Evolutionary conservation across 2,113 vertebrate genomes (phyloP), one percentile per base, ranked within the genome.

Genomic region (Pangasianodon hypophthalmus): DNA sequence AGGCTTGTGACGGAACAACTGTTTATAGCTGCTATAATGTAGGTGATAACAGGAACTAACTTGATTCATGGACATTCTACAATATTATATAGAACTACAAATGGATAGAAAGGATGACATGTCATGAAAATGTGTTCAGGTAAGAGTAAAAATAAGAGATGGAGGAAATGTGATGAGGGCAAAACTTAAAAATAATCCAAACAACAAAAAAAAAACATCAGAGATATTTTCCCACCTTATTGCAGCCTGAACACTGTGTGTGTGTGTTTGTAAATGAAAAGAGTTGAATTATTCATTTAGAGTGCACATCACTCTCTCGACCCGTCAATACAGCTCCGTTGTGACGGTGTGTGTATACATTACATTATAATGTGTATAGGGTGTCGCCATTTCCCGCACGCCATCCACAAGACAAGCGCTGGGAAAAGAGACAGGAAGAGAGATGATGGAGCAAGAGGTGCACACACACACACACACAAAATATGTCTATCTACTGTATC

Each of bases 281-380:
- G 67, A 89, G 60, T 83, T 96, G 92, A 96, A 96, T 96, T 95
- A 96, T 92, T 95, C 93, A 95, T 95, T 89, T 46, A 91, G 94
- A 79, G 92, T 91, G 91, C 85, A 93, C 95, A 95, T 95, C 91
- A 93, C 89, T 88, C 94, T 88, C 87, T 90, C 67, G 92, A 92
- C 89, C 91, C 90, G 90, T 96, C 94, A 94, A 96, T 96, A 95
- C 88, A 88, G 14, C 89, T 93, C 93, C 92, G 93, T 96, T 95
- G 92, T 91, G 92, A 90, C 3, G 50, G 50, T 60, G 88, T 83
- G 93, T 95, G 94, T 94, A 95, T 95, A 95, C 93, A 96, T 96
- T 95, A 95, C 95, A 94, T 90, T 95, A 95, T 94, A 94, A 89
- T 88, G 93, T 93, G 95, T 94, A 95, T 96, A 95, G 93, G 91